Percentiles rank a stretch among this genome's conserved stretches.
Evolutionary conservation across 2,888 invertebrate species (phyloP).

Genomic region (Platynereis dumerilii): DNA sequence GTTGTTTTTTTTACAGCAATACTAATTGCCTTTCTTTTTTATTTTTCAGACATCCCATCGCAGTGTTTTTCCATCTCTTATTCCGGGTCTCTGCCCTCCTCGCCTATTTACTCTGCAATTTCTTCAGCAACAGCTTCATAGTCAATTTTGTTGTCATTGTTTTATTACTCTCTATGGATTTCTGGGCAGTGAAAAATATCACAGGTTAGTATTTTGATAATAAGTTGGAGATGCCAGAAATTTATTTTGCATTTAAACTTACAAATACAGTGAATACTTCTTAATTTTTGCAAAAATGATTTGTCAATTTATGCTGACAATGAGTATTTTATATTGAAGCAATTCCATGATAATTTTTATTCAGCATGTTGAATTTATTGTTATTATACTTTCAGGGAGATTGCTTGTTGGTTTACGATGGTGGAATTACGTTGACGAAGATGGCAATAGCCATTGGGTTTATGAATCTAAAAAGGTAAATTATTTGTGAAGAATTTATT

Average conservation of each 20-base stretch:
- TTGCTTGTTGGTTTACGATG: slow-evolving; percentile 94
- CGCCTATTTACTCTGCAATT: slow-evolving; percentile 87
- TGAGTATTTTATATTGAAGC: too few relatives aligned
- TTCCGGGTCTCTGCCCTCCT: slow-evolving; percentile 81
- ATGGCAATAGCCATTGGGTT: slow-evolving; percentile 97
- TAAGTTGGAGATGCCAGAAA: too few relatives aligned
- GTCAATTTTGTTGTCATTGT: slow-evolving; percentile 93
- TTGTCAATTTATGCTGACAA: too few relatives aligned
- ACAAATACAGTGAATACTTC: too few relatives aligned
- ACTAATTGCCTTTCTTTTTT: too few relatives aligned
- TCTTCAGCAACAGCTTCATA: slow-evolving; percentile 91
- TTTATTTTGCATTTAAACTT: too few relatives aligned
- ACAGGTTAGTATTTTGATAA: slow-evolving; percentile 72
- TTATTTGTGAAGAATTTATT: not conserved
- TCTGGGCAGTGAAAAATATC: slow-evolving; percentile 99
- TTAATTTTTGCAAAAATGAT: too few relatives aligned
- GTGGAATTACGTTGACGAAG: slow-evolving; percentile 99
- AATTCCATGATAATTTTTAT: too few relatives aligned
- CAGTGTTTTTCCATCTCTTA: slow-evolving; percentile 87
- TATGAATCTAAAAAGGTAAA: slow-evolving; percentile 91
- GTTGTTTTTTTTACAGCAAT: too few relatives aligned
- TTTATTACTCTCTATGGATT: slow-evolving; percentile 92
- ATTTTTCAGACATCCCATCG: slow-evolving; percentile 75
- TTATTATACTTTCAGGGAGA: slow-evolving; percentile 76
- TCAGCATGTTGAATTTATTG: too few relatives aligned